These are phyloP conservation scores for Aldrovandia affinis DNA, from an alignment of 2,797 vertebrate species.

Conservation along the genomic window DNA sequence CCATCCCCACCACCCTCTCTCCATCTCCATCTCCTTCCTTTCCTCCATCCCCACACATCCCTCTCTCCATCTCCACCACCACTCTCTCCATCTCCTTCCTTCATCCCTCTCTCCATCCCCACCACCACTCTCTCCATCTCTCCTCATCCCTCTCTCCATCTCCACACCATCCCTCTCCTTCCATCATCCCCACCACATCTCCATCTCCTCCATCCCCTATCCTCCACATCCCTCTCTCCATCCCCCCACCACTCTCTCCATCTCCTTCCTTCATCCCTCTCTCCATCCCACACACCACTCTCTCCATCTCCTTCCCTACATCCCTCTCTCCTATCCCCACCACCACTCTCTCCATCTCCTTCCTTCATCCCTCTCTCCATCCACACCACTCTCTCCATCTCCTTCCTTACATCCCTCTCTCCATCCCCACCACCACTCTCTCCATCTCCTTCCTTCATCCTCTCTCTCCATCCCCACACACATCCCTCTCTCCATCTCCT, in stretches of 20 bases:
- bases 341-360: background rate
- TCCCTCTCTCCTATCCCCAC: background rate
- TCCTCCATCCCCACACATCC: background rate
- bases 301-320: background rate
- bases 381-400: background rate
- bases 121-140: too few relatives aligned
- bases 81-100: background rate
- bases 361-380: background rate
- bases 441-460: background rate
- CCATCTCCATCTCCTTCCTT: too few relatives aligned
- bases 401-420: background rate
- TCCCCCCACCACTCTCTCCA: background rate
- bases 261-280: conserved; percentile 45
- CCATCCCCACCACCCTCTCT: too few relatives aligned
- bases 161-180: background rate
- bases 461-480: background rate
- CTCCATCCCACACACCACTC: conserved; percentile 69
- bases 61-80: background rate
- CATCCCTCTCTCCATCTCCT: background rate
- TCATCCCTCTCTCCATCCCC: background rate
- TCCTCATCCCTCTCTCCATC: background rate
- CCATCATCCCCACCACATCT: background rate
- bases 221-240: background rate
- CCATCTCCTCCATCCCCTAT: too few relatives aligned
- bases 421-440: background rate